Conservation (phyloP, 2,113 vertebrate genomes). For the Paracyprichromis sp. region DNA sequence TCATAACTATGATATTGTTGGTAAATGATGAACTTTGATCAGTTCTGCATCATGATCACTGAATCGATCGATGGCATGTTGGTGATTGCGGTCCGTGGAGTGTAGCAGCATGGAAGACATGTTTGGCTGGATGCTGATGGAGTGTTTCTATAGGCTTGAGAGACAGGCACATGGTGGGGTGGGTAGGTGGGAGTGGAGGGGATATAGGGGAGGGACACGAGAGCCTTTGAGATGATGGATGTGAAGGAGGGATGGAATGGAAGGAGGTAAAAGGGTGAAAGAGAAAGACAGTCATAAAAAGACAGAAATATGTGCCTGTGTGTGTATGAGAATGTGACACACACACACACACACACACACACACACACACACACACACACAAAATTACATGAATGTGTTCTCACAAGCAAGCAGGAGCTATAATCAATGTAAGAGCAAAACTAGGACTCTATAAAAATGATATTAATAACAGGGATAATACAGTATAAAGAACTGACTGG, state of each 20-base stretch:
- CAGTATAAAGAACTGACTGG: neutral
- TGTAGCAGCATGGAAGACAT: slow-evolving; percentile 9
- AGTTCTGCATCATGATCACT: neutral
- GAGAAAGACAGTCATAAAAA: neutral
- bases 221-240: slow-evolving; percentile 50
- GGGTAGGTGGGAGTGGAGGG: neutral
- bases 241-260: slow-evolving; percentile 10
- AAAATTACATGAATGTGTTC: neutral
- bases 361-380: neutral
- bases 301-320: neutral
- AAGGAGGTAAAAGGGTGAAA: neutral
- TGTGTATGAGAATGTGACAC: neutral
- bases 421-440: neutral
- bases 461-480: neutral
- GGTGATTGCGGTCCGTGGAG: neutral
- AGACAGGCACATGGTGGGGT: neutral
- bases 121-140: slow-evolving; percentile 21
- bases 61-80: neutral
- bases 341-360: neutral
- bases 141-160: neutral
- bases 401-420: neutral
- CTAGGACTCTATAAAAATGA: neutral
- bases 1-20: neutral
- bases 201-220: neutral
- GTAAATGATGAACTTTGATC: neutral